Evolutionary conservation across 2,797 vertebrate genomes (phyloP), one percentile per base, ranked within the genome.

Genomic region (Cirrhinus molitorella): DNA sequence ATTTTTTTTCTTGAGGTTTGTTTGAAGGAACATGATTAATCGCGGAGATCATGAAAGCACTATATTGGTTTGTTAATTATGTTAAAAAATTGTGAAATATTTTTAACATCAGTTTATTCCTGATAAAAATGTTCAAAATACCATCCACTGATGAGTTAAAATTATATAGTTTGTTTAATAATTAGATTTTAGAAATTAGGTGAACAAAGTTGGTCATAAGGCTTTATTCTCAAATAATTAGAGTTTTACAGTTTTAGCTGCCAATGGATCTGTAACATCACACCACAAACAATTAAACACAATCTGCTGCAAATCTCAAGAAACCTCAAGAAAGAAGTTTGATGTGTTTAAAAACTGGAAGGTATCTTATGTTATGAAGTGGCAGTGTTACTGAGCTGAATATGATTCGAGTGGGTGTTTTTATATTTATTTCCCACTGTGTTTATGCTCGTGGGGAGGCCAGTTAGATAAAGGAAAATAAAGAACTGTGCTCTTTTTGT

Each of bases 331-430:
- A 72, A 72, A 72, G 57, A 72, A 51, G 25, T 19, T 13, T 28
- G 28, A 19, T 31, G 25, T 34, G 17, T 31, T 51, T 21, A 21
- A 51, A 17, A 21, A 34, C 19, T n/a, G 5, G 47, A 31, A 23
- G 34, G 34, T 57, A 19, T 70, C 25, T 59, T 61, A 45, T 67
- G 31, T 59, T 34, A 70, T 59, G 40, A 37, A 68, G 79, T 80
- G 40, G 47, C 25, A 70, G 51, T 59, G 79, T 68, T 25, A 68
- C 40, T 12, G 65, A 13, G 78, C 61, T 45, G 43, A n/a, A 71
- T 80, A 57, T 80, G 66, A 59, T 59, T 47, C 7, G 23, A 61
- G 79, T 80, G 79, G 79, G 67, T 25, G 67, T 80, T 80, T 80
- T 71, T 80, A 71, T 71, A 61, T 80, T 71, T 80, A 47, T 80